phyloP scores from a whole-genome alignment of 2,797 vertebrate species.

The Pantherophis vulpinus region DNA sequence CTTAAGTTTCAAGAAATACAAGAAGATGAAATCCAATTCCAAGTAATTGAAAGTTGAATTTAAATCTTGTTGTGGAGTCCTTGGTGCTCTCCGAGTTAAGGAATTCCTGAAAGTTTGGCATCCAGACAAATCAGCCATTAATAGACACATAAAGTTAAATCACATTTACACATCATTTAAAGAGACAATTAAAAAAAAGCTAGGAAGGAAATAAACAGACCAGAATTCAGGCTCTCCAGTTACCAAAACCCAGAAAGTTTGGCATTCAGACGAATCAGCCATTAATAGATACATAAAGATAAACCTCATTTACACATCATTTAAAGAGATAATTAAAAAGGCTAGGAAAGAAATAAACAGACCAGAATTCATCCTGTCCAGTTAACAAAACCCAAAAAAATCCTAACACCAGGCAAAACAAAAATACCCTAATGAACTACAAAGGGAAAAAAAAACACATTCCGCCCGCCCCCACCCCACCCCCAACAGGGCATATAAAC shows the following conservation, averaged over 20 bases:
- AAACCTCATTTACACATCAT: too few species aligned
- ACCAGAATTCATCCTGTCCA: not conserved
- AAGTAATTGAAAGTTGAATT: not conserved
- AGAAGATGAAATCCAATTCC: not conserved
- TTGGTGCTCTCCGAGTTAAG: not conserved
- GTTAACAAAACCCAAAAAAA: not conserved
- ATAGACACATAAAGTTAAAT: not conserved
- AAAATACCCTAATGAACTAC: not conserved
- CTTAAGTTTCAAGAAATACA: constrained; percentile 30
- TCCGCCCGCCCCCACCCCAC: fast-evolving
- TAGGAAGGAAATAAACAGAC: not conserved
- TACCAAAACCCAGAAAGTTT: not conserved
- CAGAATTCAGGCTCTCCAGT: not conserved
- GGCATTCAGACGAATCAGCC: not conserved
- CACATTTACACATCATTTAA: not conserved
- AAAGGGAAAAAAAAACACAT: not conserved
- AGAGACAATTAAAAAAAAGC: not conserved
- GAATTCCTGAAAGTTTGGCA: not conserved
- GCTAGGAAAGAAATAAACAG: not conserved
- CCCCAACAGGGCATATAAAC: not conserved
- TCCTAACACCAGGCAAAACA: not conserved
- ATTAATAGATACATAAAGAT: not conserved
- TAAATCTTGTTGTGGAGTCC: not conserved
- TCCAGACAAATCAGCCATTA: not conserved
- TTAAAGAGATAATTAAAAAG: too few species aligned